phyloP scores from a whole-genome alignment of 2,797 vertebrate species.

The Fundulus diaphanus region DNA sequence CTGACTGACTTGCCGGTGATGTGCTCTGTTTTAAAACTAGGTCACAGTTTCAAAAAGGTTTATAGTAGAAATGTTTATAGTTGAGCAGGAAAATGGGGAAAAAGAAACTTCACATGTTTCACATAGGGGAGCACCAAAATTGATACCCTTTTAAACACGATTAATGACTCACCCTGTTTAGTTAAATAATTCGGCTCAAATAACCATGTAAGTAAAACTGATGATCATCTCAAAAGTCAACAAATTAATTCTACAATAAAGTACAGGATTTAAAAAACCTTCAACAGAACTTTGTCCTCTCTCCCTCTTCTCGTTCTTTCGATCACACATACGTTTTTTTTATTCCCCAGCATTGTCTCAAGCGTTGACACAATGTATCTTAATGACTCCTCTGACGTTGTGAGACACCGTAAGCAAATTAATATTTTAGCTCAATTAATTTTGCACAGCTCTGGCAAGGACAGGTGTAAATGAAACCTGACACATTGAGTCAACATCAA shows the following conservation, averaged over 20 bases:
- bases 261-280: slow-evolving; percentile 32
- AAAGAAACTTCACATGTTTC: slow-evolving; percentile 10
- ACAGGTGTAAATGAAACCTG: slow-evolving; percentile 73
- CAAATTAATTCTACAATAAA: slow-evolving; percentile 7
- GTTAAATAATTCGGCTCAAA: not conserved
- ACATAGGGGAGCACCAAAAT: not conserved
- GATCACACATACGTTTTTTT: slow-evolving; percentile 25
- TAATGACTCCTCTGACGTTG: slow-evolving; percentile 52
- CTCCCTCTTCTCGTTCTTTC: slow-evolving; percentile 3
- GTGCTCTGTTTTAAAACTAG: slow-evolving; percentile 66
- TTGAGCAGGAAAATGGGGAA: slow-evolving; percentile 7
- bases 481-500: slow-evolving; percentile 66
- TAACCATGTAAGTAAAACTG: not conserved
- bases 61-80: not conserved
- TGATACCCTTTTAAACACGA: not conserved
- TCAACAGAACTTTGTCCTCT: slow-evolving; percentile 24
- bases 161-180: not conserved
- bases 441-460: slow-evolving; percentile 59
- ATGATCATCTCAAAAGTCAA: slow-evolving; percentile 16
- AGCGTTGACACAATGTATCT: slow-evolving; percentile 39
- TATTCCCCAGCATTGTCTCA: slow-evolving; percentile 25
- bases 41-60: slow-evolving; percentile 68
- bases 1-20: slow-evolving; percentile 53
- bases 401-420: slow-evolving; percentile 55
- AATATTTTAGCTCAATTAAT: slow-evolving; percentile 67